Conservation (phyloP, 2,797 vertebrate species). For the Tinamus major region DNA sequence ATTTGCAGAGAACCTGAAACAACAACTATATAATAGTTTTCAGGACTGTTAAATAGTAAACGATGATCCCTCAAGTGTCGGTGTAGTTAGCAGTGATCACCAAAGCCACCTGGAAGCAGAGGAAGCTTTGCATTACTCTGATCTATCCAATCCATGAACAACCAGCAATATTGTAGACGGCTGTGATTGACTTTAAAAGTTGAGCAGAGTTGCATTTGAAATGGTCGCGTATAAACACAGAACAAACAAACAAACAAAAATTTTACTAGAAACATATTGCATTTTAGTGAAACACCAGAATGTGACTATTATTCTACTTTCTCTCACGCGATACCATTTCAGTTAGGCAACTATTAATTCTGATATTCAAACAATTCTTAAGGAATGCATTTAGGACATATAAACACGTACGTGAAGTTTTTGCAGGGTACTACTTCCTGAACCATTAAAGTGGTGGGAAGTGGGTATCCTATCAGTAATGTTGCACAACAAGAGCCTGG, state of each 20-base stretch:
- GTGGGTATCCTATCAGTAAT: constrained; percentile 45
- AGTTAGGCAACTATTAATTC: not conserved
- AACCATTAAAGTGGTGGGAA: constrained; percentile 35
- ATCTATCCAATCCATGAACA: not conserved
- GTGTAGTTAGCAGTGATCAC: not conserved
- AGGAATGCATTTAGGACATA: not conserved
- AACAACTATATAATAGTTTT: not conserved
- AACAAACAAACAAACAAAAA: not conserved
- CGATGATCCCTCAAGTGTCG: not conserved
- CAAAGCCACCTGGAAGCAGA: not conserved
- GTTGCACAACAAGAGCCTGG: constrained; percentile 49
- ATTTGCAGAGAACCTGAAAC: not conserved
- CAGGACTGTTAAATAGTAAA: not conserved
- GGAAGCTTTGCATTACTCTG: not conserved
- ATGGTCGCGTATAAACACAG: not conserved
- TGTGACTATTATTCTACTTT: not conserved
- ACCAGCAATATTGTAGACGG: not conserved
- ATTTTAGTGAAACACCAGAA: not conserved
- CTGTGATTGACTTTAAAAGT: not conserved
- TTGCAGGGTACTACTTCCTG: not conserved
- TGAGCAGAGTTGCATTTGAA: not conserved
- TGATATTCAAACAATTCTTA: not conserved
- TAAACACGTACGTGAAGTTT: not conserved
- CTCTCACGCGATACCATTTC: not conserved
- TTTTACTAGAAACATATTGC: not conserved